Conservation (phyloP, 2,113 vertebrate genomes). For the Stigmatopora nigra region DNA sequence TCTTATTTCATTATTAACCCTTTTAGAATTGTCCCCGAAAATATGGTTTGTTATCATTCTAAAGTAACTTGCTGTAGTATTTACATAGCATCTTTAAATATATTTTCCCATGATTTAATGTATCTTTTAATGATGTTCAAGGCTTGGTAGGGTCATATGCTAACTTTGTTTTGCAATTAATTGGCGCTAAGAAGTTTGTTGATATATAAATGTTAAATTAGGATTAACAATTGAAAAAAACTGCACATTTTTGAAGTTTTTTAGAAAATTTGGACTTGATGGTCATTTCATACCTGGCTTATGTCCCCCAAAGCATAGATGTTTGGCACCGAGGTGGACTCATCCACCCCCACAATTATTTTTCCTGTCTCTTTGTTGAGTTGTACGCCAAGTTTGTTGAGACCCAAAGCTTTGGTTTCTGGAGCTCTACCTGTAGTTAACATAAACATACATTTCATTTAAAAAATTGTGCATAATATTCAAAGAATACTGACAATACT, state of each 20-base stretch:
- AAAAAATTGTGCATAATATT: conserved; percentile 2
- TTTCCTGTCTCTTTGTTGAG: conserved; percentile 75
- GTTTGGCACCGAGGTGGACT: conserved; percentile 81
- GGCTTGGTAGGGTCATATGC: too few relatives aligned
- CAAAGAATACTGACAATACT: background rate
- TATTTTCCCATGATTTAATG: too few relatives aligned
- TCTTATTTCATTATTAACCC: too few relatives aligned
- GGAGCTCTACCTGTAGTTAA: conserved; percentile 76
- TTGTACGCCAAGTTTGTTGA: conserved; percentile 74
- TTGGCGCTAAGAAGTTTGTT: too few relatives aligned
- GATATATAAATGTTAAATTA: background rate
- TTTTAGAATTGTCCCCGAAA: too few relatives aligned
- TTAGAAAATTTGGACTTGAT: background rate
- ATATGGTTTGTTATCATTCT: too few relatives aligned
- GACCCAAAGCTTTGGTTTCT: conserved; percentile 73
- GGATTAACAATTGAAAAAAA: background rate
- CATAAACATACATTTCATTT: conserved; percentile 11
- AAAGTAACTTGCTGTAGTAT: too few relatives aligned
- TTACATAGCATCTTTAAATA: too few relatives aligned
- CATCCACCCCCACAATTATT: conserved; percentile 75
- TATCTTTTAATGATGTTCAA: too few relatives aligned
- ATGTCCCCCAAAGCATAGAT: conserved; percentile 89
- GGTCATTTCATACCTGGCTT: conserved; percentile 71
- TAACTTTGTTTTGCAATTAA: too few relatives aligned
- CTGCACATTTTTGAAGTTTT: too few relatives aligned